Base-by-base conservation (phyloP, 2,797 vertebrate species). In the Malurus splendens region DNA sequence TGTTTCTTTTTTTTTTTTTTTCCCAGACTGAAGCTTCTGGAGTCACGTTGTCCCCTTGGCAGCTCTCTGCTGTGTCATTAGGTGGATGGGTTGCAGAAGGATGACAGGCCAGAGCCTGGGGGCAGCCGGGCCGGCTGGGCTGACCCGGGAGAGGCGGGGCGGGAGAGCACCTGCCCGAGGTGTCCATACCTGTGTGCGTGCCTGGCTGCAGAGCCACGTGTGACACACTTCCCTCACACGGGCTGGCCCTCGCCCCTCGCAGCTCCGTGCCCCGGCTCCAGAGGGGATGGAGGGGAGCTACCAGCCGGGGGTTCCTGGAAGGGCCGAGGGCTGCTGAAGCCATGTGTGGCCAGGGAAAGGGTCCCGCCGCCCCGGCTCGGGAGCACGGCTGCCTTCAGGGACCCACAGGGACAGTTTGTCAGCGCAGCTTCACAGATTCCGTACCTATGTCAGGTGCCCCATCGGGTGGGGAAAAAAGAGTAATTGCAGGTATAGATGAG, bases 11-110 rank as follows among this genome's bases (percentile, higher is more conserved):
- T 19, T 8, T n/a, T 33, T 14, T 24, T 38, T 6, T 2, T 28
- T 75, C 38, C 33, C 80, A 55, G 66, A 82, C 28, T 75, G 68
- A 36, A 78, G 59, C 79, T 87, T 12, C 88, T 45, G 70, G 51
- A 78, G 94, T 92, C 94, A 95, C 89, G 89, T 94, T 94, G 90
- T 28, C 60, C 65, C 62, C 3, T 20, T 88, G 92, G 93, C 87
- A 81, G 82, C 47, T 39, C 3, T 0, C 2, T 78, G 93, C 89
- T 78, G 89, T 95, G 91, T 95, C 93, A 94, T 94, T 94, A 94
- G 85, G 79, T 13, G 90, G 66, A 86, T 4, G 7, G 83, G 71
- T 82, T 65, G 80, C 83, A 91, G 86, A 20, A 3, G 64, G 86
- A 32, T 78, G 87, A 68, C 68, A 62, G 79, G 68, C 9, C 67